phyloP scores from a whole-genome alignment of 2,888 invertebrate species.

The Leuctra nigra region DNA sequence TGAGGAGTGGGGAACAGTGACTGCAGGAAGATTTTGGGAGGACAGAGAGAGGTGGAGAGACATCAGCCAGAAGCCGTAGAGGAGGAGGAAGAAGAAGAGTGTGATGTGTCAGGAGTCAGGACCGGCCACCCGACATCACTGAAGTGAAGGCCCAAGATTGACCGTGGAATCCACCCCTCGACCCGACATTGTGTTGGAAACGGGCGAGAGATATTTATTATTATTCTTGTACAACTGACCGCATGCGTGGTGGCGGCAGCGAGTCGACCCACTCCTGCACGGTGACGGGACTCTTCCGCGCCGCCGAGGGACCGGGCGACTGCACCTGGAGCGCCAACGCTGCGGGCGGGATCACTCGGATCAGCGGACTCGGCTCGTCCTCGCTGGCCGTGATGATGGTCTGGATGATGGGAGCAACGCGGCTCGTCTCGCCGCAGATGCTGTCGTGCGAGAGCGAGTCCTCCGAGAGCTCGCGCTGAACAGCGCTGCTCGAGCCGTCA shows the following conservation, averaged over 20 bases:
- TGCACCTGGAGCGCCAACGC: neutral
- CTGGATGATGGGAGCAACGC: neutral
- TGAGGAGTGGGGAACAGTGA: too few species aligned
- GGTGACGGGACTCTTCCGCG: conserved; percentile 54
- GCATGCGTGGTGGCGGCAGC: conserved; percentile 41
- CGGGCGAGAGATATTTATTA: too few species aligned
- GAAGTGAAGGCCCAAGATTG: too few species aligned
- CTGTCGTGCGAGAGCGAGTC: neutral
- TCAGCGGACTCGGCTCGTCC: neutral
- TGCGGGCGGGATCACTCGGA: neutral
- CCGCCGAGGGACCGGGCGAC: neutral
- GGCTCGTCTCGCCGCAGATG: neutral
- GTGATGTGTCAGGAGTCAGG: too few species aligned
- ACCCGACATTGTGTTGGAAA: too few species aligned
- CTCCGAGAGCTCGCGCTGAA: neutral
- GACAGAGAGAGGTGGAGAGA: too few species aligned
- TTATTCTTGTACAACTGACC: too few species aligned
- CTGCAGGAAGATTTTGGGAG: too few species aligned
- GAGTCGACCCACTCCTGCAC: conserved; percentile 74
- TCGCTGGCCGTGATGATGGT: neutral
- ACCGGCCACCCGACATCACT: too few species aligned
- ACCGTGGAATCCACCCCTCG: too few species aligned
- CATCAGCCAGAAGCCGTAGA: too few species aligned
- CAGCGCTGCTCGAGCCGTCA: neutral
- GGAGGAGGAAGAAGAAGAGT: too few species aligned